Base-by-base conservation (phyloP, 2,888 invertebrate genomes). In the Drosophila nr. perissopoda region DNA sequence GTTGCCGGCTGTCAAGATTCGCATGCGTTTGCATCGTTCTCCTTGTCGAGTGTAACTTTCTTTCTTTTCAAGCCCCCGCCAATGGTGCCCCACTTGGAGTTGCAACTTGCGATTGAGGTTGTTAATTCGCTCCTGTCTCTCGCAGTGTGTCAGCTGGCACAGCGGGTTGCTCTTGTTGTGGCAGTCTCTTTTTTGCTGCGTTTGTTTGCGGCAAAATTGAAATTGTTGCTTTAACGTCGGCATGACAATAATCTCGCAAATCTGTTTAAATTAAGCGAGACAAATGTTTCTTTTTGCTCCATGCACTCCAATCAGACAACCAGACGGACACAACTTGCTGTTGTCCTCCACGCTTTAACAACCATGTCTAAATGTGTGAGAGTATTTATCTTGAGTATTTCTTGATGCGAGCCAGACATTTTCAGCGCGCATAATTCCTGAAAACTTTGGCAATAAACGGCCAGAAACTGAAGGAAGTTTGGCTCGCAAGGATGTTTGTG, bases 241-340 rank as follows among this genome's bases (percentile, higher is more conserved):
- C 87, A 89, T 89, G 89, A 90, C 91, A 91, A 90, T 90, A 89
- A 90, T 89, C 91, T 90, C 84, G 82, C 91, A 89, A 90, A 89
- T 89, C 91, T 89, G 89, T 89, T 89, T 89, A 90, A 90, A 90
- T 89, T 89, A 89, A 89, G 91, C 89, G 91, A 91, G 91, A 89
- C 89, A 89, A 89, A 89, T 89, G 90, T 86, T 89, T 90, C 89
- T 85, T 83, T 79, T 65, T 76, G 73, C 68, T 36, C 48, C 65
- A 51, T 59, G 74, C 59, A 65, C 67, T 73, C 59, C 76, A 80
- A 67, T 69, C 65, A 76, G 67, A 73, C 84, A 78, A 52, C 64
- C 80, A 57, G 29, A 52, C 52, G 42, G 21, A 52, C 56, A 34
- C 76, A 73, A 27, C 49, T 59, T 38, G 49, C 42, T 60, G 58